Base-by-base conservation (phyloP, 2,113 vertebrate genomes). In the Cathartes aura region DNA sequence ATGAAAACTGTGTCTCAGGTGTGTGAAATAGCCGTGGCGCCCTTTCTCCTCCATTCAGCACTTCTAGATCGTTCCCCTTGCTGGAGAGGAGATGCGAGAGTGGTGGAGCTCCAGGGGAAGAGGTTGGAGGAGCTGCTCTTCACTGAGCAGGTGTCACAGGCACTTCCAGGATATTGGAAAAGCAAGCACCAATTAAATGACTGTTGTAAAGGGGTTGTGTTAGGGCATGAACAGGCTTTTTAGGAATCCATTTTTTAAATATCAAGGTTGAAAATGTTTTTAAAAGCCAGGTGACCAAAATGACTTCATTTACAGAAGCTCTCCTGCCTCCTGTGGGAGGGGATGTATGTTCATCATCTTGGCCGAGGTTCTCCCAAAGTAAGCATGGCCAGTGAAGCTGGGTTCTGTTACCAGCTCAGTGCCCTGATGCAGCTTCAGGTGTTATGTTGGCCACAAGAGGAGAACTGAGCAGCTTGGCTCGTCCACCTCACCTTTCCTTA, bases 1-100 rank as follows among this genome's bases (percentile, higher is more conserved):
- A 99, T 12, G 99, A 99, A 98, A 99, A 99, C 90, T 99, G 98
- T 15, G 98, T 99, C 19, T 99, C 99, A 91, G 99, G 99, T 99
- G 83, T n/a, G 92, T 78, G 7, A 20, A 78, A n/a, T 47, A 62
- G 23, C 40, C 4, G 10, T 17, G 12, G 40, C 32, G 15, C 19
- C 12, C 12, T 38, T 92, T 75, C 30, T 80, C 21, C n/a, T 7
- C 15, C 3, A 1, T 45, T 80, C 23, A 80, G 23, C 7, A 5
- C 95, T 90, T 89, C 45, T 18, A 62, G 42, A 26, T 78, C 34
- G 70, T 74, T 74, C 38, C 26, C 6, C 8, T 59, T 87, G 32
- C 38, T 58, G 45, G 18, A 90, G 12, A 53, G 38, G 55, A 67
- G 43, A 29, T 1, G 1, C 11, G 22, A 29, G 59, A 73, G 52